A percentile compares a stretch with the other conserved stretches of the same genome.
These are phyloP conservation scores for Trogon melanurus DNA, from an alignment of 2,113 vertebrate genomes.

Conservation along the genomic window DNA sequence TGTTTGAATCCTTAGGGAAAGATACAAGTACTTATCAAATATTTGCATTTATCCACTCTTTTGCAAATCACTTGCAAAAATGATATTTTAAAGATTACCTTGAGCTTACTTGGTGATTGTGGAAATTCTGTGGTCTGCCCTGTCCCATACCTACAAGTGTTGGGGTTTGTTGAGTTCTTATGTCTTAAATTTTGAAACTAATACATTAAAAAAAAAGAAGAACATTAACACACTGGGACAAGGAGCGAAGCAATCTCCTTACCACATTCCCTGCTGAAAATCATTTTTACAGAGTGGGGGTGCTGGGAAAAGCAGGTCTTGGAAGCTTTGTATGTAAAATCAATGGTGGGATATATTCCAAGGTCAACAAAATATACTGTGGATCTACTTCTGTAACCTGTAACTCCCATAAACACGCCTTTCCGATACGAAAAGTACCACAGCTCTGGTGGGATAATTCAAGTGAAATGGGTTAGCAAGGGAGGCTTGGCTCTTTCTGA, in stretches of 20 bases:
- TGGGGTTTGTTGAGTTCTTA: background rate
- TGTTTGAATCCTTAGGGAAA: constrained; percentile 65
- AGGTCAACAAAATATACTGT: background rate
- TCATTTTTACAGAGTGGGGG: background rate
- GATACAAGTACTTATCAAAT: constrained; percentile 61
- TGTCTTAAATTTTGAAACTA: background rate
- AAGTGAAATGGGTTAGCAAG: background rate
- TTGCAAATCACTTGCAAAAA: constrained; percentile 1
- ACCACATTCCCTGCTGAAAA: background rate
- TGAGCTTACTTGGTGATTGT: background rate
- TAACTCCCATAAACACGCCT: background rate
- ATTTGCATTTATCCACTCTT: constrained; percentile 64
- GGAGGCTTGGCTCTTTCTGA: background rate
- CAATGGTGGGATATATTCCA: constrained; percentile 33
- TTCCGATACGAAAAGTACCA: background rate
- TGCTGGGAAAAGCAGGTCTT: background rate
- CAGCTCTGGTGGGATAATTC: background rate
- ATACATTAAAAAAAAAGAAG: background rate
- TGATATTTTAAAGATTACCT: constrained; percentile 11
- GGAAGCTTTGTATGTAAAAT: background rate
- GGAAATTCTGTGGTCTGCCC: background rate
- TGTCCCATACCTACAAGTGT: background rate
- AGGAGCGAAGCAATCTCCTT: background rate
- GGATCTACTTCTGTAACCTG: background rate
- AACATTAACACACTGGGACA: background rate